Evolutionary conservation across 2,113 vertebrate genomes (phyloP), one percentile per base, ranked within the genome.

Genomic region (Carassius gibelio): DNA sequence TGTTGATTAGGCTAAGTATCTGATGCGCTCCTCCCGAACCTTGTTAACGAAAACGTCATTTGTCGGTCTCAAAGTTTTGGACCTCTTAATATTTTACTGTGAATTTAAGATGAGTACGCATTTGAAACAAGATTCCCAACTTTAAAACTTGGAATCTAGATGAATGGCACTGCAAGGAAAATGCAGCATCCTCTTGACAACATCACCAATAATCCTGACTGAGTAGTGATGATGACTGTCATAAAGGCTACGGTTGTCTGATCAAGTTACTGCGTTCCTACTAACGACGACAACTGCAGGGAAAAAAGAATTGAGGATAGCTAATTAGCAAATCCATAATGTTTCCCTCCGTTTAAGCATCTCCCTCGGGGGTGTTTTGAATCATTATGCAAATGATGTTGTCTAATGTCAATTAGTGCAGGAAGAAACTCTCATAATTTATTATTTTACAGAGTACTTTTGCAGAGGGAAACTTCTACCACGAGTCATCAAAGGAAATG

Each of bases 301-400:
- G 45, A 45, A 78, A 88, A 89, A 91, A 90, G 84, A 92, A 91
- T 66, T 90, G 91, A 92, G 90, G 88, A 90, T 92, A 89, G 93
- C 91, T 92, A 94, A 93, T 93, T 94, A 94, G 93, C 91, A 94
- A 92, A 94, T 92, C 92, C 94, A 93, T 92, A 93, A 93, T 93
- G 90, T 93, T 92, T 92, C 87, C 89, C 89, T 92, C 90, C 90
- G 92, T 90, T 92, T 91, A 91, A 92, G 93, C 88, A 91, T 92
- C 89, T 93, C 91, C 92, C 93, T 91, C 7, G 89, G 91, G 93
- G 92, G 91, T 91, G 89, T 91, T 93, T 91, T 89, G 90, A 94
- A 93, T 93, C 92, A 92, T 94, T 94, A 94, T 94, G 93, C 93
- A 94, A 94, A 94, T 92, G 75, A 92, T 93, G 91, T 93, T 94